Conservation (phyloP, 2,888 invertebrate genomes). For the Disparrhopalites patrizii region DNA sequence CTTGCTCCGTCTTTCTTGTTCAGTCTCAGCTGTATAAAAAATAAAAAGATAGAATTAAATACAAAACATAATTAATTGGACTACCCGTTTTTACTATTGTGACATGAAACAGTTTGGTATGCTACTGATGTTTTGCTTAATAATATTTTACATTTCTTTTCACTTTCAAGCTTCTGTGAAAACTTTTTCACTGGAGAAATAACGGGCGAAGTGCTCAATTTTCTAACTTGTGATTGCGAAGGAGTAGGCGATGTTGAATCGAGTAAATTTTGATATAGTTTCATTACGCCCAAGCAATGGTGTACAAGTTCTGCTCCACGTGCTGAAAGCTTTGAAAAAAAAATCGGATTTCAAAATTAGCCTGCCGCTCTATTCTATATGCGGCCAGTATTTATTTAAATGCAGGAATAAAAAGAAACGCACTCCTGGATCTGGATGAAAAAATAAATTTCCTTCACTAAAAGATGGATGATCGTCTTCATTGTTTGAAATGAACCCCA, state of each 20-base stretch:
- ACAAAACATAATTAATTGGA: constrained; percentile 16
- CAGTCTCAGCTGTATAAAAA: constrained; percentile 57
- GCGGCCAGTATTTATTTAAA: not conserved
- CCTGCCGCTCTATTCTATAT: too few species aligned
- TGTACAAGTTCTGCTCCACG: constrained; percentile 63
- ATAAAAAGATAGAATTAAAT: constrained; percentile 12
- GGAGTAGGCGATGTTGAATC: constrained; percentile 45
- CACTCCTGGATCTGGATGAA: constrained; percentile 2
- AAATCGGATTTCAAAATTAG: too few species aligned
- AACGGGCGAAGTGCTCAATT: constrained; percentile 41
- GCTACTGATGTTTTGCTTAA: not conserved
- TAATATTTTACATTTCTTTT: constrained; percentile 36
- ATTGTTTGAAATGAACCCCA: constrained; percentile 27
- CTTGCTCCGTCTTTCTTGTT: constrained; percentile 41
- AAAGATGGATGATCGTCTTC: not conserved
- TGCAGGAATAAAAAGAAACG: not conserved
- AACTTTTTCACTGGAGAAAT: constrained; percentile 46
- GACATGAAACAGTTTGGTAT: not conserved
- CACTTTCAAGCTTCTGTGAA: constrained; percentile 43
- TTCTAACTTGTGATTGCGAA: constrained; percentile 26
- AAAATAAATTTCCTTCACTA: constrained; percentile 25
- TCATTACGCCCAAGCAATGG: constrained; percentile 67
- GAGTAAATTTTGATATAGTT: constrained; percentile 69
- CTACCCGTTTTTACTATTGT: not conserved
- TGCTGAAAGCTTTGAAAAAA: constrained; percentile 52